Evolutionary conservation across 2,888 invertebrate genomes (phyloP).

Genomic region (Camponotus fellah): DNA sequence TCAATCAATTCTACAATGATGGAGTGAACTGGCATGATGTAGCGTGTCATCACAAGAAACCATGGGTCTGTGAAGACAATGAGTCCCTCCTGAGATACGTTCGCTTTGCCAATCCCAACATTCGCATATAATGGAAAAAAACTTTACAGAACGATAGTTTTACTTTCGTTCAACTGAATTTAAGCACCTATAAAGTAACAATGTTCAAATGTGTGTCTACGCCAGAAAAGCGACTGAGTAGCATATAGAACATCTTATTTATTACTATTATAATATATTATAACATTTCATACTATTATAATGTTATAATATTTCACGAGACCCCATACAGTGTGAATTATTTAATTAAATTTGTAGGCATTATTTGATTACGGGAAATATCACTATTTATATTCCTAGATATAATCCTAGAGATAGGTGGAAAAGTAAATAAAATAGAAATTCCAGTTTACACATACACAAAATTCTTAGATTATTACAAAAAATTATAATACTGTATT

Average conservation of each 20-base stretch:
- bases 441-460: background rate
- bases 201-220: constrained; percentile 19
- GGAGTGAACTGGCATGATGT: constrained; percentile 97
- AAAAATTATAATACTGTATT: constrained; percentile 24
- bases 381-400: constrained; percentile 42
- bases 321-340: background rate
- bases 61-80: constrained; percentile 96
- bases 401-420: background rate
- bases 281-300: constrained; percentile 38
- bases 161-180: background rate
- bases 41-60: constrained; percentile 96
- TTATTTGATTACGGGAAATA: background rate
- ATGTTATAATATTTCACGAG: constrained; percentile 44
- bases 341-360: constrained; percentile 18
- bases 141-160: background rate
- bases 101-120: constrained; percentile 92
- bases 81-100: constrained; percentile 95
- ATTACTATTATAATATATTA: constrained; percentile 69
- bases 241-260: constrained; percentile 80
- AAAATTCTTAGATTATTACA: constrained; percentile 6
- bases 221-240: constrained; percentile 80
- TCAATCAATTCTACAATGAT: constrained; percentile 97
- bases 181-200: constrained; percentile 30
- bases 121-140: constrained; percentile 88
- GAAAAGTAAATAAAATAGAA: constrained; percentile 7